These are phyloP conservation scores for Ostrea denselamellosa DNA, from an alignment of 1,140 invertebrate genomes.

Conservation along the genomic window DNA sequence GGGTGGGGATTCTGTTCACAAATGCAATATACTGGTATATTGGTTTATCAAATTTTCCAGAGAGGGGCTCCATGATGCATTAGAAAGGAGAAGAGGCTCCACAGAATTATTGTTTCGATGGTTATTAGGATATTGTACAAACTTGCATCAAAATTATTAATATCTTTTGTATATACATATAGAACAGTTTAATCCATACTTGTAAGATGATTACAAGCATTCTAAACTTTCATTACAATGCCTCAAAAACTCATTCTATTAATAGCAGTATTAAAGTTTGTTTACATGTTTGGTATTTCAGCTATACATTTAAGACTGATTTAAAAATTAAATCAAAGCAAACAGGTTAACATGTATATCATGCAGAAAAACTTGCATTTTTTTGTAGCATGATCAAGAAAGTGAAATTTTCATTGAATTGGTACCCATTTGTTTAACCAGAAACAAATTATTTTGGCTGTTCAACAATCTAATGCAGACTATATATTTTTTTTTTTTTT, in stretches of 20 bases:
- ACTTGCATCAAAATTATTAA: neutral
- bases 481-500: too few relatives aligned
- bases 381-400: neutral
- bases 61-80: neutral
- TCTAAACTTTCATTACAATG: too few relatives aligned
- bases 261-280: too few relatives aligned
- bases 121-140: neutral
- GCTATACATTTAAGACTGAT: too few relatives aligned
- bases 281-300: too few relatives aligned
- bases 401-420: neutral
- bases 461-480: neutral
- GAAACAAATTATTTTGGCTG: conserved; percentile 18
- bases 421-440: neutral
- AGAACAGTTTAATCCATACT: neutral
- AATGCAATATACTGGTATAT: neutral
- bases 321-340: too few relatives aligned
- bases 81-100: neutral
- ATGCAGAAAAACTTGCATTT: neutral
- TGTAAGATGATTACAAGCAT: neutral
- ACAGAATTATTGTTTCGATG: neutral
- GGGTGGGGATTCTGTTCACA: neutral
- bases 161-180: neutral
- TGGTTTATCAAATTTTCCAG: neutral
- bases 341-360: neutral
- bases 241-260: too few relatives aligned